phyloP scores from a whole-genome alignment of 2,888 invertebrate species.

The Macrophya annulata region DNA sequence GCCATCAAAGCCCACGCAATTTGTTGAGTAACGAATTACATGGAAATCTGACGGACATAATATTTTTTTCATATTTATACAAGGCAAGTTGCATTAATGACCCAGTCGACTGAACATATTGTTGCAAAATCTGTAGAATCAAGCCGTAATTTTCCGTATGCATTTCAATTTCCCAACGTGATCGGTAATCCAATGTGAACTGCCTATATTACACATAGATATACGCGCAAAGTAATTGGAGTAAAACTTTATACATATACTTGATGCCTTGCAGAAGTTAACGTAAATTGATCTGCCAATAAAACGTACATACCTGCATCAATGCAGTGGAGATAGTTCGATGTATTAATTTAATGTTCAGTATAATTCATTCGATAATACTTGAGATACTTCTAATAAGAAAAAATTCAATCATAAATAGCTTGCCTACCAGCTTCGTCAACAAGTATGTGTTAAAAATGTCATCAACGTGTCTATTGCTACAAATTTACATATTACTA shows the following conservation, averaged over 20 bases:
- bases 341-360: constrained; percentile 25
- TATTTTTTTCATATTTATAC: background rate
- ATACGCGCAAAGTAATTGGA: constrained; percentile 8
- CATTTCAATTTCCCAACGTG: background rate
- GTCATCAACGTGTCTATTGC: background rate
- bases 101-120: constrained; percentile 24
- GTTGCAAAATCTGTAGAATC: background rate
- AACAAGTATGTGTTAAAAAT: background rate
- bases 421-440: background rate
- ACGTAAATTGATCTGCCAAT: constrained; percentile 29
- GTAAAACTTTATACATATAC: background rate
- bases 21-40: background rate
- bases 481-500: background rate
- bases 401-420: background rate
- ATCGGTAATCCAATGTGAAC: background rate
- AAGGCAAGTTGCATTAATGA: background rate
- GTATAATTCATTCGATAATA: background rate
- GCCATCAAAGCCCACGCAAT: background rate
- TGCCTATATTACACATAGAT: background rate
- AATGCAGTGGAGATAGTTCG: constrained; percentile 4
- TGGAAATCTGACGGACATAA: background rate
- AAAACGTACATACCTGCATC: background rate
- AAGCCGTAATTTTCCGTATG: background rate
- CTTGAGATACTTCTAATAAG: background rate
- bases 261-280: constrained; percentile 29